Base-by-base conservation (phyloP, 1,140 invertebrate species). In the Drosophila pseudoobscura region DNA sequence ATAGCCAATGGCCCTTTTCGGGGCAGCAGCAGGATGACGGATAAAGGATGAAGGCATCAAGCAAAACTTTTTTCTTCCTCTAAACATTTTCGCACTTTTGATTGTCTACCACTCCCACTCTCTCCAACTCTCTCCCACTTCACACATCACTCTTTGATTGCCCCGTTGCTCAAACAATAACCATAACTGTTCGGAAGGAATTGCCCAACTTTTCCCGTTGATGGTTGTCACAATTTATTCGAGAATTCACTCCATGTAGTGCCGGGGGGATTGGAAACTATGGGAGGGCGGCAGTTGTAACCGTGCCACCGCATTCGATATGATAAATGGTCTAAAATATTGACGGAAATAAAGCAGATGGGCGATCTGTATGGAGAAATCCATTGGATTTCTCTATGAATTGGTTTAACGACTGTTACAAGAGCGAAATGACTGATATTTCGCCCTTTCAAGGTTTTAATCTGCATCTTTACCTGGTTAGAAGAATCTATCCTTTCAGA, bases 1-100 rank as follows among this genome's bases (percentile, higher is more conserved):
- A 53, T 62, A 62, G 77, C 77, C 52, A 54, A 56, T 74, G 75
- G 66, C 41, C 69, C 61, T 72, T 76, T 77, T 79, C 55, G 52
- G 57, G 39, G 39, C 26, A 29, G 29, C 29, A 31, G 29, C 29
- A 31, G 2, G 11, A 17, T n/a, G 68, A 56, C 49, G 64, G 65
- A 69, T 68, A 39, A 56, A 66, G 64, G 65, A 69, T 69, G 45
- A 70, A 70, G 64, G 64, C 66, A 70, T 70, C 69, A 50, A 31
- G 44, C 17, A 50, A 45, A 87, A 87, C 59, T 80, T 85, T 80
- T 60, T 50, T 56, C 20, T 39, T 39, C 6, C 26, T 39, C 50
- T 20, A 56, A 83, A 79, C 61, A 69, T 69, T 50, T 72, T 65
- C 47, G 44, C 66, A 87, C 73, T 82, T 39, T 87, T 87, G 82